Base-by-base conservation (phyloP, 2,113 vertebrate species). In the Leptodactylus fuscus region DNA sequence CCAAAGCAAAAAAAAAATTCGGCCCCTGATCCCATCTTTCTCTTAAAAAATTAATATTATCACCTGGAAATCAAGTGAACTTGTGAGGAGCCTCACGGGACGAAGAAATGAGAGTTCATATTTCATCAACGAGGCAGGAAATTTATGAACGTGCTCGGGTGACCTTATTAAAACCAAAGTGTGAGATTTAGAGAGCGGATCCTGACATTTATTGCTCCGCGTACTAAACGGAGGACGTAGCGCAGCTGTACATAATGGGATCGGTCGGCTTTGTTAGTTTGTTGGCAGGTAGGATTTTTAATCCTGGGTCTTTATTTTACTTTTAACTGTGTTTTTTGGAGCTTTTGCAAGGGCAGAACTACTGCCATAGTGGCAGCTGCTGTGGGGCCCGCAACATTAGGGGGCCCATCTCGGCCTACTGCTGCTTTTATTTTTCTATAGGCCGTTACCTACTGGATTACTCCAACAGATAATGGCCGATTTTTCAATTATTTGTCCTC, bases 31-130 rank as follows among this genome's bases (percentile, higher is more conserved):
- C 8, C 2, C 27, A 36, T 38, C 29, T 53, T 4, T 8, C 15
- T 53, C 20, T 12, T 24, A 1, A 3, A 32, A 41, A 27, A 60
- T 60, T 38, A 41, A 60, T 79, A 24, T 41, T n/a, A 58, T 9
- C 51, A 60, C 76, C 48, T 79, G 51, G 48, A 60, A 79, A 41
- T 79, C n/a, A 18, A 60, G 76, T 38, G 76, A 41, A 27, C 7
- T 41, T n/a, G 60, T 41, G 22, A 58, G 51, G 51, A 58, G 34
- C 51, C 76, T 41, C 32, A 16, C 9, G 51, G 76, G 60, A 58
- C 51, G 76, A 41, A 34, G 48, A 41, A 58, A 41, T 41, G 34
- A 79, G 51, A 8, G 20, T 41, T 79, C 41, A 24, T 16, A 60
- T 53, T 24, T 79, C 76, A 60, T 60, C 53, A 24, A 34, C 36